Conservation (phyloP, 2,797 vertebrate genomes). For the Rhynchonycteris naso region DNA sequence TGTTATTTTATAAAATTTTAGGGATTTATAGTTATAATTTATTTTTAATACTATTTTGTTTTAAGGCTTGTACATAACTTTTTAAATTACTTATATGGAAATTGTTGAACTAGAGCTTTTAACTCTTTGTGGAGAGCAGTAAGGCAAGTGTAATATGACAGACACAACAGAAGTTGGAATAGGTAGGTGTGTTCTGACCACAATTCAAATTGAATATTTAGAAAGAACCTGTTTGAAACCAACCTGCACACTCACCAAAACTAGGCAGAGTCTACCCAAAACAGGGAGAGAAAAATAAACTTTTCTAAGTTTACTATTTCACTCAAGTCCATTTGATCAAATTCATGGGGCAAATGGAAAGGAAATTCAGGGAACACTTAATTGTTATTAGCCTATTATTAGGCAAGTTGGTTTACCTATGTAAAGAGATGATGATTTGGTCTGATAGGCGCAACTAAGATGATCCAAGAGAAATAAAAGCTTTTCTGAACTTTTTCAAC, state of each 20-base stretch:
- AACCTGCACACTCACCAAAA: not conserved
- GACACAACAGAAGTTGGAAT: not conserved
- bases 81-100: not conserved
- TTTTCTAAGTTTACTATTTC: not conserved
- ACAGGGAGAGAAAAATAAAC: not conserved
- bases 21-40: not conserved
- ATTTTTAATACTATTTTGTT: not conserved
- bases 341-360: not conserved
- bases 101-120: not conserved
- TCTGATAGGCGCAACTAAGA: not conserved
- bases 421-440: not conserved
- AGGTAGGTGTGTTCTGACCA: not conserved
- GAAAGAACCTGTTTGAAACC: accelerated
- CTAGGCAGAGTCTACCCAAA: not conserved
- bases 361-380: not conserved
- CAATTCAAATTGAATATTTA: not conserved
- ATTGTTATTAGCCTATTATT: not conserved
- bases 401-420: not conserved
- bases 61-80: not conserved
- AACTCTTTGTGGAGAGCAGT: not conserved
- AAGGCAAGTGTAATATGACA: not conserved
- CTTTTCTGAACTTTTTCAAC: not conserved
- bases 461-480: not conserved
- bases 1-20: not conserved
- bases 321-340: not conserved